Evolutionary conservation across 1,140 invertebrate species (phyloP).

Genomic region (Acyrthosiphon pisum): DNA sequence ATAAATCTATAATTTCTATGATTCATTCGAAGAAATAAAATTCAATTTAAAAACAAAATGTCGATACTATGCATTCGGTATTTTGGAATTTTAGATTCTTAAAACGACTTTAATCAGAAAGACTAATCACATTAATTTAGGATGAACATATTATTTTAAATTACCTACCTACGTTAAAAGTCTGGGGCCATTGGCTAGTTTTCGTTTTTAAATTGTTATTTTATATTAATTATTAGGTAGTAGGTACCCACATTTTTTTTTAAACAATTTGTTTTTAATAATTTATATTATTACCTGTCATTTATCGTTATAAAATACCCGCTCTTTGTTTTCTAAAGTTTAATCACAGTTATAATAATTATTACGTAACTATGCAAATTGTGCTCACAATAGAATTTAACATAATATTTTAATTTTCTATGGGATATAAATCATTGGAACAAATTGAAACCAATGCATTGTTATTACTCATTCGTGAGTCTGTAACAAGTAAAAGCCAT

Average conservation of each 20-base stretch:
- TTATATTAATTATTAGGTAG: too few species aligned
- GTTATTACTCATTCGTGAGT: neutral
- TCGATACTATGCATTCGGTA: neutral
- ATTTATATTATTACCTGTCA: neutral
- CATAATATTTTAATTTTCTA: neutral
- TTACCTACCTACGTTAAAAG: too few species aligned
- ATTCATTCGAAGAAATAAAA: neutral
- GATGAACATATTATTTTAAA: neutral
- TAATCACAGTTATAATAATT: neutral
- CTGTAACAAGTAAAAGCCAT: neutral
- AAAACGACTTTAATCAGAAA: neutral
- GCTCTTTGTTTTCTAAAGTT: neutral
- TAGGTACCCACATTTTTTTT: neutral
- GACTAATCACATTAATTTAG: neutral
- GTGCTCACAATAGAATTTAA: neutral
- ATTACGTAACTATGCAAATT: neutral
- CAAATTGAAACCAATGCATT: neutral
- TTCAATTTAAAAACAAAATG: too few species aligned
- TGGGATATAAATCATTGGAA: neutral
- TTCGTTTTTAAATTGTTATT: too few species aligned
- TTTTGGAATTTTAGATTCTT: too few species aligned
- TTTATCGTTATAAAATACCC: neutral
- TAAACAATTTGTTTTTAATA: neutral
- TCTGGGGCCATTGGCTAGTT: too few species aligned
- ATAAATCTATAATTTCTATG: neutral